These are phyloP conservation scores for Eulemur macaco DNA, from an alignment of 2,113 vertebrate genomes.

Conservation along the genomic window DNA sequence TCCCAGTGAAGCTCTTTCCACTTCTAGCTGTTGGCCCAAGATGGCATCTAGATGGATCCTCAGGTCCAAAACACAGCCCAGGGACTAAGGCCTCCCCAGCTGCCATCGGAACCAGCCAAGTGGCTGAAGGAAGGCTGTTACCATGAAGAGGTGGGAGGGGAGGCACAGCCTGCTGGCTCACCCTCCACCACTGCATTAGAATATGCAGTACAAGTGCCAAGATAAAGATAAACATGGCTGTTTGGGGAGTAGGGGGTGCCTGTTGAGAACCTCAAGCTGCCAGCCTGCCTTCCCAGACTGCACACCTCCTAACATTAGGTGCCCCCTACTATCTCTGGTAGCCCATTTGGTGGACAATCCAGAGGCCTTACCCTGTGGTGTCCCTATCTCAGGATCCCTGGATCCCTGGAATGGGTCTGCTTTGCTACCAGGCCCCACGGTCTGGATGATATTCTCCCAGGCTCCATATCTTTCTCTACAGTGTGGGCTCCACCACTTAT, in stretches of 20 bases:
- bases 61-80: not conserved
- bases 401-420: not conserved
- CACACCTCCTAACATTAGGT: not conserved
- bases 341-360: not conserved
- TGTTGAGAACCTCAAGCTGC: not conserved
- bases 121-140: not conserved
- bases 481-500: not conserved
- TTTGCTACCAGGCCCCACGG: not conserved
- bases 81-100: not conserved
- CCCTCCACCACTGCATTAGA: not conserved
- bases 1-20: not conserved
- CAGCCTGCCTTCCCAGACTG: not conserved
- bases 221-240: not conserved
- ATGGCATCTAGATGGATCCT: not conserved
- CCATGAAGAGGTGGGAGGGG: rapidly evolving
- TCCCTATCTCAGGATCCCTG: not conserved
- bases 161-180: not conserved
- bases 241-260: not conserved
- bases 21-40: not conserved
- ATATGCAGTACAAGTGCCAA: not conserved
- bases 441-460: too few relatives aligned
- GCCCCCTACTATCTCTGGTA: not conserved
- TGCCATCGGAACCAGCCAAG: not conserved
- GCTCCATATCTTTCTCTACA: not conserved
- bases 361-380: not conserved